Evolutionary conservation across 2,797 vertebrate species (phyloP), one percentile per base, ranked within the genome.

Genomic region (Lerista edwardsae): DNA sequence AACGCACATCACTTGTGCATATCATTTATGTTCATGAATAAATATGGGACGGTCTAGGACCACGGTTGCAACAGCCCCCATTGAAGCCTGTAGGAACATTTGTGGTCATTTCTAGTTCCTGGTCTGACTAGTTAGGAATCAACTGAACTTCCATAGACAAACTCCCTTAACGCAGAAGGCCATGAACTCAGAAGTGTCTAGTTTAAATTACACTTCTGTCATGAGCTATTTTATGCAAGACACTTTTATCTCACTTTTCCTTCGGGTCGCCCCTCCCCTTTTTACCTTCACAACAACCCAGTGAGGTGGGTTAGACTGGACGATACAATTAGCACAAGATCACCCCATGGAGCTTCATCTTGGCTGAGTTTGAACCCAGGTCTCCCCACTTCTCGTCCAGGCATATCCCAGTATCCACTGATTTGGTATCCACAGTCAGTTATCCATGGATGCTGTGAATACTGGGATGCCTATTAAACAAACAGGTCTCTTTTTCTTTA

Each of bases 21-120:
- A 51, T 12, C 55, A 79, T 90, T 88, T 88, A 76, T 82, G 85
- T 65, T 77, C 7, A 47, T 84, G 73, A 76, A 71, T 47, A 79
- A 80, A 62, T 61, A 82, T 31, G 41, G 14, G 4, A 1, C 6
- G 72, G 91, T 84, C 68, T 82, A 84, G 87, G 51, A 15, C 14
- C n/a, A 27, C 51, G 55, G 0, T 8, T 65, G 41, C 23, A 44
- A 57, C 51, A 39, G 83, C 75, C 34, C 65, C 9, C 1, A 6
- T 55, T 15, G 69, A 82, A 82, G 76, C 31, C 31, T 17, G 44
- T 23, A 14, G 62, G 8, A 34, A 9, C 23, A 25, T 19, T 69
- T 57, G 57, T 23, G 41, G 44, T 85, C 5, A 67, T 74, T 75
- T 84, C 44, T 10, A 14, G 23, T 8, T 31, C 2, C 6, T 65